These are phyloP conservation scores for Atta colombica DNA, from an alignment of 1,140 invertebrate species.

Conservation along the genomic window DNA sequence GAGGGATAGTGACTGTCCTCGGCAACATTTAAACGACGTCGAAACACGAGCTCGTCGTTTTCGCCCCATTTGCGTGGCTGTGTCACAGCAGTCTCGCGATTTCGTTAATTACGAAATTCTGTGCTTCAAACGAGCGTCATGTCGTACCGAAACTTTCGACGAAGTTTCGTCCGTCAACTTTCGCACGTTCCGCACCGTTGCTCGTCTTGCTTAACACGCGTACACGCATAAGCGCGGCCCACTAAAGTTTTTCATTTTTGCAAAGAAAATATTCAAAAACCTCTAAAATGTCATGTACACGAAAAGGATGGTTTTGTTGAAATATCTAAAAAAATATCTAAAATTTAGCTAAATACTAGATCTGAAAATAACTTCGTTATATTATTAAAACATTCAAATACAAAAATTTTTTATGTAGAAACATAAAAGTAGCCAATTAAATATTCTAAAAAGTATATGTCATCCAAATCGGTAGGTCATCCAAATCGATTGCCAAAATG, in stretches of 20 bases:
- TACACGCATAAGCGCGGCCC: conserved; percentile 18
- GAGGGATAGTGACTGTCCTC: neutral
- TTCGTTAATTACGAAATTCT: conserved; percentile 62
- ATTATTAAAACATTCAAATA: too few relatives aligned
- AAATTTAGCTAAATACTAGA: too few relatives aligned
- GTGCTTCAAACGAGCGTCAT: conserved; percentile 50
- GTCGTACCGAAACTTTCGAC: conserved; percentile 41
- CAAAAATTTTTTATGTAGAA: too few relatives aligned
- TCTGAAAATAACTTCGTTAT: too few relatives aligned
- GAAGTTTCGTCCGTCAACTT: conserved; percentile 58
- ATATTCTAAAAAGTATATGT: too few relatives aligned
- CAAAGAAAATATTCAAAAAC: conserved; percentile 39
- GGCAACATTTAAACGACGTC: conserved; percentile 40
- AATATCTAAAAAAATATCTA: too few relatives aligned
- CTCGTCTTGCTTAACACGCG: conserved; percentile 11
- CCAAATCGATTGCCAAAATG: too few relatives aligned
- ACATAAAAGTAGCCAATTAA: too few relatives aligned
- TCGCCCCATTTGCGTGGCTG: conserved; percentile 43
- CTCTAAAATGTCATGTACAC: neutral
- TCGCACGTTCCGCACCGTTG: conserved; percentile 49
- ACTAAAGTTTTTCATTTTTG: conserved; percentile 24
- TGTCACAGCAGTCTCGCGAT: conserved; percentile 42
- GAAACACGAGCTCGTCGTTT: conserved; percentile 19
- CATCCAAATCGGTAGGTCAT: too few relatives aligned
- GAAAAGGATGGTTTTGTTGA: too few relatives aligned